phyloP scores from a whole-genome alignment of 2,113 vertebrate species.

The Panthera leo region DNA sequence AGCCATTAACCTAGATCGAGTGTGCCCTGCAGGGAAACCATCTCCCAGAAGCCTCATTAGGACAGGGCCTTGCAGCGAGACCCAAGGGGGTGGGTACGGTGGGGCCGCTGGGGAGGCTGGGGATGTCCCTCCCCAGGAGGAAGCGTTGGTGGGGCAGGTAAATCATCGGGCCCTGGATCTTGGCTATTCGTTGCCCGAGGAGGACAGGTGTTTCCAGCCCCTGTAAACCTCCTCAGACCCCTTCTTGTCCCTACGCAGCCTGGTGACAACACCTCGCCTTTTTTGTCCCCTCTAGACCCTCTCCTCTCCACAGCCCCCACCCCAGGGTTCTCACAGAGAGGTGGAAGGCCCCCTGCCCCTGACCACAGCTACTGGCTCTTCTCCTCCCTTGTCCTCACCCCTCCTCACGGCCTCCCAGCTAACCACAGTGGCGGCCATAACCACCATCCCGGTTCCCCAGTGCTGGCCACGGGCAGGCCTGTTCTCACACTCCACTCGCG shows the following conservation, averaged over 20 bases:
- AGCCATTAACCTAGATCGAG: constrained; percentile 4
- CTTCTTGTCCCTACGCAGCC: background rate
- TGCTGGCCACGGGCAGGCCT: background rate
- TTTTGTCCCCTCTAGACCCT: background rate
- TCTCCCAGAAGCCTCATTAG: background rate
- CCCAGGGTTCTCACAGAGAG: background rate
- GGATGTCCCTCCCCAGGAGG: background rate
- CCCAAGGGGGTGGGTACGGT: no score
- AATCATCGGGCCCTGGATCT: background rate
- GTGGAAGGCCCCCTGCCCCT: background rate
- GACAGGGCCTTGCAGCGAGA: background rate
- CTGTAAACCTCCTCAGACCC: background rate
- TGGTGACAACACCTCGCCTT: background rate
- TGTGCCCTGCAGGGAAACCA: constrained; percentile 4
- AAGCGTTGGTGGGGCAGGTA: background rate
- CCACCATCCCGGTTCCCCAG: fast-evolving
- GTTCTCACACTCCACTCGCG: background rate
- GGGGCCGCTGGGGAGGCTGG: background rate
- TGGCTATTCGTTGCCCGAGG: background rate
- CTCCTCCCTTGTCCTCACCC: background rate
- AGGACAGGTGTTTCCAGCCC: background rate
- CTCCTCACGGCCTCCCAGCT: background rate
- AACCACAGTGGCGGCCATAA: background rate
- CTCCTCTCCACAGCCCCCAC: background rate
- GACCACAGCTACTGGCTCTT: background rate